Evolutionary conservation across 2,888 invertebrate species (phyloP).

Genomic region (Callosobruchus maculatus): DNA sequence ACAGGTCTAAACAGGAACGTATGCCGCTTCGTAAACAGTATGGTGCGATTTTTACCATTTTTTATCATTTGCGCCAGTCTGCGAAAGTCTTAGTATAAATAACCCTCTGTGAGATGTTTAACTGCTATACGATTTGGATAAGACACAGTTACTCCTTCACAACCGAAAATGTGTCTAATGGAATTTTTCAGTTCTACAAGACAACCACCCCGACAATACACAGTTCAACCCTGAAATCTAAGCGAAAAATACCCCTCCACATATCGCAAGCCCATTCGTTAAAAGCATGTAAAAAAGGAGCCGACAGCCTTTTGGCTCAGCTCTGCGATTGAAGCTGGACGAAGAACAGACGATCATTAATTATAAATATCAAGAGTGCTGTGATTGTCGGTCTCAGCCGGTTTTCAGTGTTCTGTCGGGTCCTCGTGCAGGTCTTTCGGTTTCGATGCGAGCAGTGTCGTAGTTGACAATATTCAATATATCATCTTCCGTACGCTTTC

Average conservation of each 20-base stretch:
- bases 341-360: constrained; percentile 15
- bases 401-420: constrained; percentile 5
- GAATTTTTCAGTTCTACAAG: no score
- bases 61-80: no score
- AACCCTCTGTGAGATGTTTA: no score
- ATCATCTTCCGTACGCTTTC: neutral
- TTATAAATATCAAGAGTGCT: constrained; percentile 17
- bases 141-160: no score
- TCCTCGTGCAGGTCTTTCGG: constrained; percentile 2
- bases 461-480: neutral
- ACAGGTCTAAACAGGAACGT: no score
- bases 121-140: no score
- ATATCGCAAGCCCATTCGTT: neutral
- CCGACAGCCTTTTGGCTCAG: neutral
- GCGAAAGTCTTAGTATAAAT: no score
- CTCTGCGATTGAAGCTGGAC: constrained; percentile 15
- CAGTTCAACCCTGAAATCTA: neutral
- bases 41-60: no score
- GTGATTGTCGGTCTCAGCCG: constrained; percentile 16
- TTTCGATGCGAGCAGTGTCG: neutral
- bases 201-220: neutral
- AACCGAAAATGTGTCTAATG: no score
- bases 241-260: neutral
- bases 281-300: neutral
- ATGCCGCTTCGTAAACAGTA: no score